phyloP scores from a whole-genome alignment of 2,113 vertebrate species.

The Regulus satrapa region DNA sequence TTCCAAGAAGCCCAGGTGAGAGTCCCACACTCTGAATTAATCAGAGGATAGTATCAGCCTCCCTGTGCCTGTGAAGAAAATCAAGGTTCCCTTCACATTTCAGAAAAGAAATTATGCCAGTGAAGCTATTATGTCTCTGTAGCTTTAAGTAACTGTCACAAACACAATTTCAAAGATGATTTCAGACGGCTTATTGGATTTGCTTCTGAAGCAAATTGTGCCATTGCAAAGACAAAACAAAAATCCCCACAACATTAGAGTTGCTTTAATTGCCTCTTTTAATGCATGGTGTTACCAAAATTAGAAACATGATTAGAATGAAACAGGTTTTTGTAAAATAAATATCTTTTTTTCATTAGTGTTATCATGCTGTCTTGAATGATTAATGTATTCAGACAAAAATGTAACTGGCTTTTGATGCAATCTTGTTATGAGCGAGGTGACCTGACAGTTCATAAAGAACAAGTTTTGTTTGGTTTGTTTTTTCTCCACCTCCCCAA shows the following conservation, averaged over 20 bases:
- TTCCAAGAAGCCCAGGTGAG: background rate
- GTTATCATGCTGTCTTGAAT: background rate
- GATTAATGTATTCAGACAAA: constrained; percentile 1
- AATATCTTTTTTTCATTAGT: constrained; percentile 5
- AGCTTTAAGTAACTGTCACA: background rate
- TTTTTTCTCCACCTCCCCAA: background rate
- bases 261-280: constrained; percentile 37
- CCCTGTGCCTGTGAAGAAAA: background rate
- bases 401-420: background rate
- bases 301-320: constrained; percentile 43
- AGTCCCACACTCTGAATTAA: background rate
- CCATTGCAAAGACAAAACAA: background rate
- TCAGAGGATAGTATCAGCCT: background rate
- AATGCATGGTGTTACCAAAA: background rate
- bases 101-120: background rate
- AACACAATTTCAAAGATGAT: background rate
- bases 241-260: background rate
- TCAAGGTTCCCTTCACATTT: background rate
- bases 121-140: background rate
- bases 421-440: constrained; percentile 6
- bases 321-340: constrained; percentile 24
- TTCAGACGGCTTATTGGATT: background rate
- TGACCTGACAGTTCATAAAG: constrained; percentile 8
- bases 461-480: background rate
- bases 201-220: background rate